These are phyloP conservation scores for Porites cylindrica DNA, from an alignment of 92 coral and sea anemone species.

Conservation along the genomic window DNA sequence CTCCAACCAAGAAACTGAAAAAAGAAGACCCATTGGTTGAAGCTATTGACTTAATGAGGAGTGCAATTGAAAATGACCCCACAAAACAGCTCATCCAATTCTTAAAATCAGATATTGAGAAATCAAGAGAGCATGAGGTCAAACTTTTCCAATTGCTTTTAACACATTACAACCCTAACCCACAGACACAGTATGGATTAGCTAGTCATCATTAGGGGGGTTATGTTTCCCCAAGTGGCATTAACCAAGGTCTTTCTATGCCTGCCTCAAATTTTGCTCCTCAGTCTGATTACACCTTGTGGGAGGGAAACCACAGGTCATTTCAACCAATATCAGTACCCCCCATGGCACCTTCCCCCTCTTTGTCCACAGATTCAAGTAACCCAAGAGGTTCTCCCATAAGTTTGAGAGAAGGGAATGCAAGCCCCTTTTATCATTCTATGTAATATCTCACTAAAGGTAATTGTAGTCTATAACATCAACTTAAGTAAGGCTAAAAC, in stretches of 20 bases:
- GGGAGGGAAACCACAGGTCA: neutral
- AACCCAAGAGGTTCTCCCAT: neutral
- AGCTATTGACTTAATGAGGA: conserved; percentile 44
- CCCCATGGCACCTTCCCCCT: neutral
- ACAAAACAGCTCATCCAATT: conserved; percentile 47
- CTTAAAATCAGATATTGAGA: conserved; percentile 55
- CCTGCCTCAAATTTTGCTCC: neutral
- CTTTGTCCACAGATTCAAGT: conserved; percentile 6
- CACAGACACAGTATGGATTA: neutral
- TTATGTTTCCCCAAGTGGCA: neutral
- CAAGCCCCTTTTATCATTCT: conserved; percentile 3
- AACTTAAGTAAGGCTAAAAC: neutral
- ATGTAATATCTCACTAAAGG: neutral
- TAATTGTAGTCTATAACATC: too few species aligned
- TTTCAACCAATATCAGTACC: conserved; percentile 4
- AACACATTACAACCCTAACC: neutral
- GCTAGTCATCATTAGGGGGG: neutral
- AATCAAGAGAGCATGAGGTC: conserved; percentile 57
- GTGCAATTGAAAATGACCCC: conserved; percentile 53
- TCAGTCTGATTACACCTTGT: neutral
- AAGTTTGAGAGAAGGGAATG: conserved; percentile 5
- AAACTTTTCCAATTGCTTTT: neutral
- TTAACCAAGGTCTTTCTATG: conserved; percentile 7
- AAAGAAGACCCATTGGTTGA: conserved; percentile 61
- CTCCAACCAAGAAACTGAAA: conserved; percentile 48